phyloP scores from a whole-genome alignment of 2,113 vertebrate genomes.

The Agapornis roseicollis region DNA sequence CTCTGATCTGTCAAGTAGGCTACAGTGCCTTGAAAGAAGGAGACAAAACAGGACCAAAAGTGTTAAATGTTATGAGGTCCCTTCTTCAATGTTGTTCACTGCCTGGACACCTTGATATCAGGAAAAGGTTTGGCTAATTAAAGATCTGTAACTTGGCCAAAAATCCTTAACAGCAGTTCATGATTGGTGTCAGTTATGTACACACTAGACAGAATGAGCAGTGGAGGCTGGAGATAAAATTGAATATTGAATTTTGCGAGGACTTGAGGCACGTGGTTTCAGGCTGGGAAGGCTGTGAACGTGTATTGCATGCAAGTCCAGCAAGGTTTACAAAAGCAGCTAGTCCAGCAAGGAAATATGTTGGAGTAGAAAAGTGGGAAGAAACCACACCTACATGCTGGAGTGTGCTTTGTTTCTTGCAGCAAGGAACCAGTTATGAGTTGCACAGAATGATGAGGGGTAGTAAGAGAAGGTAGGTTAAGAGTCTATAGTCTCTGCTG shows the following conservation, averaged over 20 bases:
- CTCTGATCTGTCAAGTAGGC: slow-evolving; percentile 5
- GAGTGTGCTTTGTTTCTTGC: background rate
- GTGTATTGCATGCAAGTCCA: background rate
- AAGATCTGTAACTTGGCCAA: background rate
- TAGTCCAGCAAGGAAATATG: background rate
- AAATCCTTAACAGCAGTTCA: background rate
- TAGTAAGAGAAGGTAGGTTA: background rate
- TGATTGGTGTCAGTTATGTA: background rate
- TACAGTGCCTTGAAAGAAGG: background rate
- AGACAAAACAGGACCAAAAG: background rate
- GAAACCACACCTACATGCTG: background rate
- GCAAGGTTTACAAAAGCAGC: background rate
- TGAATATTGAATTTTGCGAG: background rate
- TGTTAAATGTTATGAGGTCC: background rate
- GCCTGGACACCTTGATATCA: background rate
- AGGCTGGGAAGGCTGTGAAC: background rate
- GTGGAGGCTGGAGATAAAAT: background rate
- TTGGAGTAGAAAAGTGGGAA: background rate
- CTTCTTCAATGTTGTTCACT: background rate
- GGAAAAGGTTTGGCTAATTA: background rate
- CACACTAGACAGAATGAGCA: background rate
- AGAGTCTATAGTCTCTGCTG: background rate
- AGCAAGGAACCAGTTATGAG: background rate
- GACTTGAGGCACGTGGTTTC: background rate
- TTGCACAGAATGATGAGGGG: background rate